These are phyloP conservation scores for Julus scanicus DNA, from an alignment of 2,888 invertebrate species.

Conservation along the genomic window DNA sequence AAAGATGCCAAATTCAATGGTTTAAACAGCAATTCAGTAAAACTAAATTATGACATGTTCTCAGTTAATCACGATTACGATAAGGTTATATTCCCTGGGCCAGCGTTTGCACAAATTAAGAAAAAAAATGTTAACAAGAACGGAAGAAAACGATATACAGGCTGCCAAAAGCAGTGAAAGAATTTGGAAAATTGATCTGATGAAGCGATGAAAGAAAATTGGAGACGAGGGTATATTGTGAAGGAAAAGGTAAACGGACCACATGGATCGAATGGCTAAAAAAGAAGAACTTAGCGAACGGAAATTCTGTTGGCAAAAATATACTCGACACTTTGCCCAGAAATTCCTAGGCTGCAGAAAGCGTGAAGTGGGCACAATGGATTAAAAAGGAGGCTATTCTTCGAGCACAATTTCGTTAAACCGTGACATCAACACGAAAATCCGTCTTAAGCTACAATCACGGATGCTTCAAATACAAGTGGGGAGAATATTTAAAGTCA, in stretches of 20 bases:
- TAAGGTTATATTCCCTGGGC: background rate
- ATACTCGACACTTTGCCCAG: background rate
- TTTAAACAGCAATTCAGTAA: too few relatives aligned
- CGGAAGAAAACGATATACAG: background rate
- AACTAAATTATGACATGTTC: background rate
- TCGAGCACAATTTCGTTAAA: background rate
- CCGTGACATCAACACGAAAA: background rate
- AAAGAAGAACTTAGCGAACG: background rate
- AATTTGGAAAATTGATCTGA: background rate
- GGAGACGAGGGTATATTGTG: background rate
- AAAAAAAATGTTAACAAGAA: background rate
- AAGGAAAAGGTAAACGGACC: background rate
- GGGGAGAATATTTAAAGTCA: background rate
- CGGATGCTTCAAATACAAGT: background rate
- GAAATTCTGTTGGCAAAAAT: background rate
- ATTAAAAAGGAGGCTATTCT: background rate
- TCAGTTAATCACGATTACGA: background rate
- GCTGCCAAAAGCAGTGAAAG: background rate
- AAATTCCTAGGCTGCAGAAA: background rate
- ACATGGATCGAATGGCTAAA: background rate
- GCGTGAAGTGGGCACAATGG: background rate
- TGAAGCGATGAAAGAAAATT: background rate
- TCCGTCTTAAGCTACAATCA: background rate
- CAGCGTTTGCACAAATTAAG: background rate
- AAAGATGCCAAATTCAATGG: too few relatives aligned